Evolutionary conservation across 2,888 invertebrate genomes (phyloP), one percentile per base, ranked within the genome.

Genomic region (Pyrrhosoma nymphula): DNA sequence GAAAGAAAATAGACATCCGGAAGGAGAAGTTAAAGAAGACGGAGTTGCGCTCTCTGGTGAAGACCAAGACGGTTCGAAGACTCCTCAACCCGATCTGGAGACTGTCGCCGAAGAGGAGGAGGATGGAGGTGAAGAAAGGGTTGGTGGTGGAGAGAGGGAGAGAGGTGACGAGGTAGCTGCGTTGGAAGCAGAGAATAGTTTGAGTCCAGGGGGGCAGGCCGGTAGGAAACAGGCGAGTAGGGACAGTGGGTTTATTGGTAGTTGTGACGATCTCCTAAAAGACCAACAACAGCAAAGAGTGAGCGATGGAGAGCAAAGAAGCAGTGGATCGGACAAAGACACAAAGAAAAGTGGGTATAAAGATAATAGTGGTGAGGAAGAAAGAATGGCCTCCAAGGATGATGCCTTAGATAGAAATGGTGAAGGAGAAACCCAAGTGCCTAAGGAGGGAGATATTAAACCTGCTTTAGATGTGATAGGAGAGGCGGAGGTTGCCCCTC

Each of bases 241-340:
- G 95, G 99, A 99, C 97, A 99, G 99, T 96, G 99, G 99, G 3
- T 99, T 99, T 96, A 98, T 99, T 93, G 99, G 99, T 14, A 99
- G 98, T 96, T 98, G 98, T 96, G 99, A 99, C 96, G 99, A 99
- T 97, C 97, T 99, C 95, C 97, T 99, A 88, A 98, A 98, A 96
- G 90, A 90, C n/a, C 90, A 90, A 39, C 95, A 90, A 35, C 90
- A 90, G n/a, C 90, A 90, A 23, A 95, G 95, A 35, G 91, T 30
- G n/a, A 95, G 95, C 55, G 95, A 90, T 55, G 95, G 89, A 23
- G 95, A 90, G 55, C 88, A 90, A 39, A 90, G 95, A 1, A 90
- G 95, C 2, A 95, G 95, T 26, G 95, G 95, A 20, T 95, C 95
- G 2, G 91, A 91, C 30, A 63, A 82, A 8, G 95, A 93, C 47